Percentiles rank a stretch among this genome's conserved stretches.
Evolutionary conservation across 2,113 vertebrate genomes (phyloP).

Genomic region (Mohoua ochrocephala): DNA sequence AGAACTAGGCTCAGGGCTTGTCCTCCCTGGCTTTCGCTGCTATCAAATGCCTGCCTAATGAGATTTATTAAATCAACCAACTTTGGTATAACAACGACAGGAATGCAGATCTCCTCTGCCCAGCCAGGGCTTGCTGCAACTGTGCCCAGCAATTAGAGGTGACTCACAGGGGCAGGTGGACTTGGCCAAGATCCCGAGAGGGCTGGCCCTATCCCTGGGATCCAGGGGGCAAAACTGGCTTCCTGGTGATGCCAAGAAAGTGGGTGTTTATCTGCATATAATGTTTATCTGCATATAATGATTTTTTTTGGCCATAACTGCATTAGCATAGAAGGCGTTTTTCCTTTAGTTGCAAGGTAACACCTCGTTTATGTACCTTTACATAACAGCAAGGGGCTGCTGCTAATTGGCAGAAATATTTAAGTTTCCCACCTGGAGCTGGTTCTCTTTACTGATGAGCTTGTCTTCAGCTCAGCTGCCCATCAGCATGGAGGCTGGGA

Average conservation of each 20-base stretch:
- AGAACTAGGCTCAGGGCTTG: neutral
- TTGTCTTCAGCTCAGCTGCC: neutral
- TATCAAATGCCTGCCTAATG: neutral
- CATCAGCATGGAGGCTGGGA: rapidly evolving
- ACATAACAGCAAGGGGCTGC: neutral
- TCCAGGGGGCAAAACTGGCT: neutral
- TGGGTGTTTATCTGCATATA: neutral
- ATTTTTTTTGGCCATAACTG: neutral
- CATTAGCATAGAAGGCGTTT: neutral
- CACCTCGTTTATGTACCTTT: neutral
- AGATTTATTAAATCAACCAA: neutral
- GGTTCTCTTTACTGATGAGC: neutral
- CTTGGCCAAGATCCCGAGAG: neutral
- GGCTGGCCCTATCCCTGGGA: neutral
- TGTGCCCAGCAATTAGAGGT: neutral
- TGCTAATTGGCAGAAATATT: neutral
- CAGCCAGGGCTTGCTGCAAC: neutral
- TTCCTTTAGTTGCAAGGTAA: neutral
- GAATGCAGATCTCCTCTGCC: neutral
- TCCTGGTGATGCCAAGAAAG: neutral
- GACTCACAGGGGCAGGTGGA: neutral
- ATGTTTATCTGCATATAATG: neutral
- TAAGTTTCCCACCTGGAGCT: neutral
- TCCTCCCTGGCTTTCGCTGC: neutral
- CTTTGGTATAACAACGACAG: neutral